Percentiles rank a stretch among this genome's conserved stretches.
Conservation (phyloP, 2,113 vertebrate species). For the Glaucomys volans region DNA sequence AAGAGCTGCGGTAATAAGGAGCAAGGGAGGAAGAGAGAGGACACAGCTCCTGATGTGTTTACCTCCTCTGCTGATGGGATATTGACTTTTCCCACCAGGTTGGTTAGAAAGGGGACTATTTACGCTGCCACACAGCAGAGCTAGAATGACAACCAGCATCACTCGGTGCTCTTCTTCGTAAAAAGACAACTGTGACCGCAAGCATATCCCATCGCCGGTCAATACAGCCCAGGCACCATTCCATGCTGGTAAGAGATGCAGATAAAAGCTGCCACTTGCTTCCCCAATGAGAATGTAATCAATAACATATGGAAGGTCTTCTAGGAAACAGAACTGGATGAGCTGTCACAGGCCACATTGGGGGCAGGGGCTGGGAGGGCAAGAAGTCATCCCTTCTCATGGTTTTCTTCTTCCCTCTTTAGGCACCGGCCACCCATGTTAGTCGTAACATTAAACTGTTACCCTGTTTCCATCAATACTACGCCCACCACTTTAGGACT, state of each 20-base stretch:
- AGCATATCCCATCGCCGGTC: slow-evolving; percentile 85
- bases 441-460: background rate
- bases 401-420: background rate
- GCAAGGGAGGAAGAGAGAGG: slow-evolving; percentile 89
- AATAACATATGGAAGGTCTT: slow-evolving; percentile 81
- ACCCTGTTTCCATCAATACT: slow-evolving; percentile 15
- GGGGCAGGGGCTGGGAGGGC: background rate
- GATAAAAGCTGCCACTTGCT: slow-evolving; percentile 85
- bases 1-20: slow-evolving; percentile 85
- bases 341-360: slow-evolving; percentile 69
- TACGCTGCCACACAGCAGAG: slow-evolving; percentile 89
- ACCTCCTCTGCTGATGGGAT: slow-evolving; percentile 92
- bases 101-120: slow-evolving; percentile 93
- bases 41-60: slow-evolving; percentile 91
- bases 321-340: slow-evolving; percentile 73
- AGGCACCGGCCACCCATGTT: background rate
- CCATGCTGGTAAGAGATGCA: slow-evolving; percentile 84
- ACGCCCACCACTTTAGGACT: slow-evolving; percentile 26
- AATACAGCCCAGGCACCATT: slow-evolving; percentile 83
- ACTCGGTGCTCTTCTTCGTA: slow-evolving; percentile 85
- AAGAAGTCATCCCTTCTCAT: background rate
- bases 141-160: slow-evolving; percentile 89
- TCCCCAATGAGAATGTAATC: slow-evolving; percentile 85
- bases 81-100: slow-evolving; percentile 94
- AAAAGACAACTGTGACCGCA: slow-evolving; percentile 87